Evolutionary conservation across 1,140 invertebrate species (phyloP).

Genomic region (Drosophila kurseongensis): DNA sequence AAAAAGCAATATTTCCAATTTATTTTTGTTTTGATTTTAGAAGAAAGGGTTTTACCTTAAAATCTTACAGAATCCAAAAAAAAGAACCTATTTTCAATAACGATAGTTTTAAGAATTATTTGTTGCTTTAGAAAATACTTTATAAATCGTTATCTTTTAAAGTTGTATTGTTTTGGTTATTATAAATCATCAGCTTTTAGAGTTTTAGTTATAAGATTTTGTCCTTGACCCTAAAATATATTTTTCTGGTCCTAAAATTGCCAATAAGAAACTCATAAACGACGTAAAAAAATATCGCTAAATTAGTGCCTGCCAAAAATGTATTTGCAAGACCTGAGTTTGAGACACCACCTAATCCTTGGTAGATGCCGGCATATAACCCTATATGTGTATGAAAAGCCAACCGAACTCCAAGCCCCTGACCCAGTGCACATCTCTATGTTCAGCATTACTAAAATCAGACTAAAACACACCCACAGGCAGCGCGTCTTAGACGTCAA

Average conservation of each 20-base stretch:
- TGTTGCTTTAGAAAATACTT: background rate
- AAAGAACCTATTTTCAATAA: background rate
- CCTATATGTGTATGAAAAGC: slow-evolving; percentile 19
- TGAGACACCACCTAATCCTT: slow-evolving; percentile 6
- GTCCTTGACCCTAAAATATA: background rate
- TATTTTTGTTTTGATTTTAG: background rate
- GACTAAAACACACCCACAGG: slow-evolving; percentile 72
- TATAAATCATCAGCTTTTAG: background rate
- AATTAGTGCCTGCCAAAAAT: slow-evolving; percentile 5
- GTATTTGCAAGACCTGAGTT: background rate
- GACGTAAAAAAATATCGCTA: background rate
- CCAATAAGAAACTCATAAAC: background rate
- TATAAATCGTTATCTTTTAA: background rate
- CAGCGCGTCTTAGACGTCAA: slow-evolving; percentile 75
- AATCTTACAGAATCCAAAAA: background rate
- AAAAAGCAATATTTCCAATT: background rate
- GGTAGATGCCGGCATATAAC: slow-evolving; percentile 15
- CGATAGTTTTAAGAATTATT: background rate
- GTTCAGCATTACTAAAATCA: slow-evolving; percentile 61
- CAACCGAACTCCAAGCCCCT: background rate
- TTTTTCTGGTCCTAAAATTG: background rate
- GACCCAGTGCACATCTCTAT: slow-evolving; percentile 40
- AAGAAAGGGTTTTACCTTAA: background rate
- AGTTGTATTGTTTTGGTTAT: background rate
- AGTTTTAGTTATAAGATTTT: no score